Base-by-base conservation (phyloP, 2,797 vertebrate species). In the Cetoscarus ocellatus region DNA sequence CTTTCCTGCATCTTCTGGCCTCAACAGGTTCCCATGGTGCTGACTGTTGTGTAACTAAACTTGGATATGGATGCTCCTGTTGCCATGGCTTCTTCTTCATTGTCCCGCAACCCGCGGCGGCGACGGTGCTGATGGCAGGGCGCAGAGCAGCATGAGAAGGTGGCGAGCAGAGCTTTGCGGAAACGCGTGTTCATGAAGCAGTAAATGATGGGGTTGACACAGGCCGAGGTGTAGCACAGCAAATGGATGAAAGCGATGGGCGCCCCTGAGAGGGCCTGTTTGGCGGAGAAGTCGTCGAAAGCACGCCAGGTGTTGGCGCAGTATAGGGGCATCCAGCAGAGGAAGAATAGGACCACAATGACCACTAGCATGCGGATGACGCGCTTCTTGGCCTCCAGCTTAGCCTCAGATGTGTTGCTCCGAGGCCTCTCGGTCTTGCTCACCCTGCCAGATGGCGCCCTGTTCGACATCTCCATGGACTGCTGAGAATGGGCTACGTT, bases 141-240 rank as follows among this genome's bases (percentile, higher is more conserved):
- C 0, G 83, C 75, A 1, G 87, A 78, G 19, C 96, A 96, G 87
- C 96, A 91, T 0, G 93, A 86, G 10, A 96, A 98, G 0, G 96
- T 97, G 79, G 94, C 52, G 3, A 96, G 81, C 17, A 97, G 94
- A 10, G 97, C 97, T 57, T 96, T 94, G 62, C 97, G 96, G 88
- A 99, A 99, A 14, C 97, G 97, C 3, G 95, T 97, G 93, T 99
- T 98, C 97, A 98, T 98, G 94, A 99, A 98, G 93, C 98, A 98
- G 94, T 99, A 99, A 91, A 99, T 95, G 34, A 99, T 91, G 1
- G 98, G 97, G 90, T 98, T 99, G 89, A 97, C 90, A 0, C 97
- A 98, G 72, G 97, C 95, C 0, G 97, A 99, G 10, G 92, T 95
- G 82, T 98, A 98, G 62, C 93, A 95, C 65, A 99, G 84, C 77